Evolutionary conservation across 1,140 invertebrate species (phyloP), one percentile per base, ranked within the genome.

Genomic region (Cecropterus lyciades): DNA sequence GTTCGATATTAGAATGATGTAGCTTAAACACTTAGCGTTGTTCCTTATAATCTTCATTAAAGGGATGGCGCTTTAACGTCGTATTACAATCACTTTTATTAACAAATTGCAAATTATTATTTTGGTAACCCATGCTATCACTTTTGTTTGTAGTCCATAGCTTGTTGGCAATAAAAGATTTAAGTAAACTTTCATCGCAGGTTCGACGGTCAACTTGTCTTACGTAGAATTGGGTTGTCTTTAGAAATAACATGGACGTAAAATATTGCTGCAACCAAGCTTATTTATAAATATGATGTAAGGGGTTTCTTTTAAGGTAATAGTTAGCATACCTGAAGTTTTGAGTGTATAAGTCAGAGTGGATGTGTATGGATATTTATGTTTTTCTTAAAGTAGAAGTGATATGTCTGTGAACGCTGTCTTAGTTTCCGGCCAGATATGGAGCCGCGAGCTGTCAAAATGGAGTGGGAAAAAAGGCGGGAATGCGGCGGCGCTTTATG

Each of bases 391-490:
- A 10, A 55, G 15, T 48, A 27, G 27, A 65, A 60, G 55, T 48
- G 16, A 43, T 62, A 53, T 49, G 14, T 71, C 65, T 86, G 87
- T 92, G 87, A 88, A 89, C 89, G 71, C 84, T 70, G 85, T 84
- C 86, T 90, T 92, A 90, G 67, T 76, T 82, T 82, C 85, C 79
- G 80, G 83, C 89, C 87, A 90, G 89, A 92, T 90, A 92, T 90
- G 87, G 89, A 87, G 89, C 89, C 89, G 83, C 89, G 89, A 92
- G 85, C 89, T 92, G 89, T 92, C 89, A 92, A 90, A 92, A 90
- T 92, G 89, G 89, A 92, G 89, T 92, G 89, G 85, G 89, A 90
- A 92, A 92, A 92, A 90, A 90, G 87, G 89, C 87, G 89, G 87
- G 89, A 92, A 90, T 92, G 89, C 82, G 89, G 89, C 87, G 68